These are phyloP conservation scores for Orthonevra nobilis DNA, from an alignment of 2,888 invertebrate genomes.

Conservation along the genomic window DNA sequence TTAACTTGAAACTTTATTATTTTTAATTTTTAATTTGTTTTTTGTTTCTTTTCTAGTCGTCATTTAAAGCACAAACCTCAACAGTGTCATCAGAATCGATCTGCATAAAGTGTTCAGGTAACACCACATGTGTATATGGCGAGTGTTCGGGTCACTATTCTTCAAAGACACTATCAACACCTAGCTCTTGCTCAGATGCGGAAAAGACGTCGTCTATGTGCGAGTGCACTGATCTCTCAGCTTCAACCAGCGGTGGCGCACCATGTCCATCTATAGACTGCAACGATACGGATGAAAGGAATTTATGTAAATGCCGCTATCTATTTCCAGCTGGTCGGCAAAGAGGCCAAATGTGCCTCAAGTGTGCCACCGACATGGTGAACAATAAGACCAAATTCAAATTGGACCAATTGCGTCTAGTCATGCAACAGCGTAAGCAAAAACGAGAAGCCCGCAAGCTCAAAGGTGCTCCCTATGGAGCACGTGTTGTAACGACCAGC, in stretches of 20 bases:
- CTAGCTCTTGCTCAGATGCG: constrained; percentile 68
- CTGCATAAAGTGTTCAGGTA: constrained; percentile 55
- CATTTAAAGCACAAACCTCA: constrained; percentile 70
- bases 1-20: too few species aligned
- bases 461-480: constrained; percentile 84
- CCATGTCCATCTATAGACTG: constrained; percentile 48
- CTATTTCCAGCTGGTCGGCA: constrained; percentile 72
- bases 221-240: constrained; percentile 75
- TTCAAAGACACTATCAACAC: constrained; percentile 37
- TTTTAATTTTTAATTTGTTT: neutral
- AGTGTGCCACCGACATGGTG: constrained; percentile 84
- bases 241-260: constrained; percentile 59
- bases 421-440: constrained; percentile 94
- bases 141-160: constrained; percentile 79
- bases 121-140: constrained; percentile 78
- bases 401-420: constrained; percentile 91
- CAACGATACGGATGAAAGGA: constrained; percentile 69
- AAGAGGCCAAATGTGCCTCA: constrained; percentile 77
- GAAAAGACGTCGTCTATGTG: constrained; percentile 68
- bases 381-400: constrained; percentile 91
- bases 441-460: constrained; percentile 89
- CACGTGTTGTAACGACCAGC: constrained; percentile 71
- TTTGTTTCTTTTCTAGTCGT: constrained; percentile 71
- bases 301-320: constrained; percentile 75
- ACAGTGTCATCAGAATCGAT: constrained; percentile 66